Evolutionary conservation across 2,888 invertebrate species (phyloP).

Genomic region (Pyrrhia umbra): DNA sequence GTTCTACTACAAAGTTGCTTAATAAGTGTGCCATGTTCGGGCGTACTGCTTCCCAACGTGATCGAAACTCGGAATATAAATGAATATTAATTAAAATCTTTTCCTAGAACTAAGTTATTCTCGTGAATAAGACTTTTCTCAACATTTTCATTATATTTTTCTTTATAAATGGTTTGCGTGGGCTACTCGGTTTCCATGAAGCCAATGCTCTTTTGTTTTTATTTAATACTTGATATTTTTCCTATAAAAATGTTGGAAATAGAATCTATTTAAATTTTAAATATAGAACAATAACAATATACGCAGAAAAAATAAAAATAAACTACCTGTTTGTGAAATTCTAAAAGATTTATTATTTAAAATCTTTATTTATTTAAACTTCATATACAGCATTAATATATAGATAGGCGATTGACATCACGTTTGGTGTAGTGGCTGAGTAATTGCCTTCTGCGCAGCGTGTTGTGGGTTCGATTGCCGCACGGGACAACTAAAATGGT

Average conservation of each 20-base stretch:
- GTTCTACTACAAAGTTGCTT: background rate
- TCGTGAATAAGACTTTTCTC: slow-evolving; percentile 5
- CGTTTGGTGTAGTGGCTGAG: too few species aligned
- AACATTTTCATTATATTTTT: slow-evolving; percentile 1
- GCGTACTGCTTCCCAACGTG: background rate
- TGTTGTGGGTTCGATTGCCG: too few species aligned
- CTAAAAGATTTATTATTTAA: too few species aligned
- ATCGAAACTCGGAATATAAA: background rate
- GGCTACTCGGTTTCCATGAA: slow-evolving; percentile 3
- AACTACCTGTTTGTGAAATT: too few species aligned
- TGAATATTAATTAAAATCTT: slow-evolving; percentile 22
- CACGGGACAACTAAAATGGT: too few species aligned
- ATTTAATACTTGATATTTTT: slow-evolving; percentile 8
- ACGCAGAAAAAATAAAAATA: background rate
- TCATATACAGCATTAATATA: too few species aligned
- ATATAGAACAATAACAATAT: background rate
- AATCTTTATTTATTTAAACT: too few species aligned
- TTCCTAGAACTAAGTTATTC: slow-evolving; percentile 15
- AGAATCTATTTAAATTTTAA: background rate
- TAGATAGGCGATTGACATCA: too few species aligned
- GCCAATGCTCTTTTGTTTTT: background rate
- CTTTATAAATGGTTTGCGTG: slow-evolving; percentile 15
- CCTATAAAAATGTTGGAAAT: slow-evolving; percentile 1
- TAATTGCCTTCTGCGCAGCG: too few species aligned
- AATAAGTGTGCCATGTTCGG: background rate